Evolutionary conservation across 2,113 vertebrate genomes (phyloP).

Genomic region (Chunga burmeisteri): DNA sequence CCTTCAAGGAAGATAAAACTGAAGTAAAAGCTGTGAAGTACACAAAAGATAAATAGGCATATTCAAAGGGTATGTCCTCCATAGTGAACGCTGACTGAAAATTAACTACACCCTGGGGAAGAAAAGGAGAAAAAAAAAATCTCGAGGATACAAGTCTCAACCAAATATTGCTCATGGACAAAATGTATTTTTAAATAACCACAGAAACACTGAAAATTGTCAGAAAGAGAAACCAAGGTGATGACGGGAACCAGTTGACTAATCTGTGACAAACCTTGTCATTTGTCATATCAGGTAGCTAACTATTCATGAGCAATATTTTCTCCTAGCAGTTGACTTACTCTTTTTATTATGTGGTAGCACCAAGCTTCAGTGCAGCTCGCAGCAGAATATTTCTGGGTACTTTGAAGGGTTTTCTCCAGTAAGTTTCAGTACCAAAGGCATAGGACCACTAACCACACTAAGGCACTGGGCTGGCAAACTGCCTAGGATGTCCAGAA

Average conservation of each 20-base stretch:
- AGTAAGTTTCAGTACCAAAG: not conserved
- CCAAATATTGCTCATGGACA: not conserved
- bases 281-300: constrained; percentile 9
- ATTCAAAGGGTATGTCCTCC: not conserved
- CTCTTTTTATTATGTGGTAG: not conserved
- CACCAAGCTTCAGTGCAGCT: not conserved
- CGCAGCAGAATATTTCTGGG: not conserved
- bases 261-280: not conserved
- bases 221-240: not conserved
- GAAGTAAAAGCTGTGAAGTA: not conserved
- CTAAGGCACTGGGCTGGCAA: not conserved
- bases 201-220: not conserved
- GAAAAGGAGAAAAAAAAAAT: not conserved
- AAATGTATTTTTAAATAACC: not conserved
- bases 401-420: not conserved
- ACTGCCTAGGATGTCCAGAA: not conserved
- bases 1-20: constrained; percentile 22
- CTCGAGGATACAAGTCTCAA: not conserved
- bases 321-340: not conserved
- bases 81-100: not conserved
- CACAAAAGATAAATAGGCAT: not conserved
- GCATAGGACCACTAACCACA: not conserved
- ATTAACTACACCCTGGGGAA: not conserved
- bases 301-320: not conserved
- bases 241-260: constrained; percentile 1